These are phyloP conservation scores for Agrotis segetum DNA, from an alignment of 2,888 invertebrate genomes.

Conservation along the genomic window DNA sequence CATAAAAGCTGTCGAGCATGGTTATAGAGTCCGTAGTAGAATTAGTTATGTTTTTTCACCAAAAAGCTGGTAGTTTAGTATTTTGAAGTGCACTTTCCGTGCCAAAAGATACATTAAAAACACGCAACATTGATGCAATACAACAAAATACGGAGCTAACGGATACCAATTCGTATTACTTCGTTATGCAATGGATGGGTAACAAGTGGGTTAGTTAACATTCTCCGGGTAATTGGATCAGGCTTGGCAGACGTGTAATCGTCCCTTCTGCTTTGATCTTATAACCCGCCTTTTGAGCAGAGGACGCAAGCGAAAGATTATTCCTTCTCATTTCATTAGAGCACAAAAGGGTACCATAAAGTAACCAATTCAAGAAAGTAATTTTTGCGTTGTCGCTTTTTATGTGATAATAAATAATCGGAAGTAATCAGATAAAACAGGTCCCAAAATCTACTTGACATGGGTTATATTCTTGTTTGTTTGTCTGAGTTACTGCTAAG, in stretches of 20 bases:
- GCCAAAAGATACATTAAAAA: slow-evolving; percentile 30
- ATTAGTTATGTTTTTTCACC: slow-evolving; percentile 17
- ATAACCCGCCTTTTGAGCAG: slow-evolving; percentile 36
- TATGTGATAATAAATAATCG: background rate
- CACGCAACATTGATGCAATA: slow-evolving; percentile 37
- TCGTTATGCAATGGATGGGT: slow-evolving; percentile 52
- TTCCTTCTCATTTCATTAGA: slow-evolving; percentile 26
- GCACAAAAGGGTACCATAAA: slow-evolving; percentile 4
- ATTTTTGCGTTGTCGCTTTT: slow-evolving; percentile 9
- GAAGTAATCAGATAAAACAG: background rate
- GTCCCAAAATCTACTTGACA: background rate
- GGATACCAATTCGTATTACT: slow-evolving; percentile 35
- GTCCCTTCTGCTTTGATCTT: slow-evolving; percentile 50
- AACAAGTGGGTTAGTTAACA: slow-evolving; percentile 60
- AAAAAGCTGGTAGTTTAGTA: slow-evolving; percentile 15
- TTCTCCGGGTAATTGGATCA: slow-evolving; percentile 56
- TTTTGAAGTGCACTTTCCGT: slow-evolving; percentile 24
- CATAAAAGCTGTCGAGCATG: slow-evolving; percentile 27
- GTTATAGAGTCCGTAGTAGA: slow-evolving; percentile 18
- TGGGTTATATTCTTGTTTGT: slow-evolving; percentile 29
- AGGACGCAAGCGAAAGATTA: slow-evolving; percentile 26
- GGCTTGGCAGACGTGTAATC: slow-evolving; percentile 44
- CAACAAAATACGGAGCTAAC: slow-evolving; percentile 28
- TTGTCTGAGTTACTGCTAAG: slow-evolving; percentile 5
- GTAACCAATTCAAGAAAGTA: background rate